Conservation (phyloP, 2,888 invertebrate genomes). For the Autographa pulchrina region DNA sequence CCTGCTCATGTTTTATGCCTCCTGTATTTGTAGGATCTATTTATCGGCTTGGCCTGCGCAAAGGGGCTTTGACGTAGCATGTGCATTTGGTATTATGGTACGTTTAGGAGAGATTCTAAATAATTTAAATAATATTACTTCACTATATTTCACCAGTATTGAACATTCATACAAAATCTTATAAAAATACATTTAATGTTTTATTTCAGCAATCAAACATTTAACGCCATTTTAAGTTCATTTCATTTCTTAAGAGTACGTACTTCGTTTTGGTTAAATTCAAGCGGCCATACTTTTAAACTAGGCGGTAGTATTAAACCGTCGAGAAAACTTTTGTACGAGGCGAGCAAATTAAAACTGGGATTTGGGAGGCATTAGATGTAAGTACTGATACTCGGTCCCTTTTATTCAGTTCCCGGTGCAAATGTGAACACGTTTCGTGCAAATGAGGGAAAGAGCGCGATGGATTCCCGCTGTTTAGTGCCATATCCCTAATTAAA, state of each 20-base stretch:
- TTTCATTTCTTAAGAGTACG: slow-evolving; percentile 48
- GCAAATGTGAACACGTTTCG: slow-evolving; percentile 51
- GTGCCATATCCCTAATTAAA: slow-evolving; percentile 58
- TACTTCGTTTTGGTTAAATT: slow-evolving; percentile 50
- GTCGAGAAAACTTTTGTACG: slow-evolving; percentile 46
- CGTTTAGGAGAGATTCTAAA: too few species aligned
- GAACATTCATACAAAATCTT: background rate
- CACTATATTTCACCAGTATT: too few species aligned
- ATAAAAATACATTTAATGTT: slow-evolving; percentile 18
- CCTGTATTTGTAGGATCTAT: slow-evolving; percentile 2
- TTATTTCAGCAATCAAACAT: slow-evolving; percentile 17
- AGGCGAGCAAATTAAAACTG: slow-evolving; percentile 58
- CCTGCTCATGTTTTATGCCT: slow-evolving; percentile 6
- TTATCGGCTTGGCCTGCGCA: background rate
- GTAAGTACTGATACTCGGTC: slow-evolving; percentile 50
- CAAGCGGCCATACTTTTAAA: slow-evolving; percentile 50
- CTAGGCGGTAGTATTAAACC: slow-evolving; percentile 37
- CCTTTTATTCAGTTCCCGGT: slow-evolving; percentile 53
- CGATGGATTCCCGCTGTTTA: slow-evolving; percentile 56
- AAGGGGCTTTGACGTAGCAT: background rate
- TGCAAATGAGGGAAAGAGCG: slow-evolving; percentile 51
- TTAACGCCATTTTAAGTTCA: slow-evolving; percentile 46
- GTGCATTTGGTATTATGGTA: background rate
- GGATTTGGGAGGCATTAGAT: slow-evolving; percentile 54
- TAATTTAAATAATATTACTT: too few species aligned